A percentile compares a stretch with the other conserved stretches of the same genome.
Evolutionary conservation across 1,140 invertebrate species (phyloP).

Genomic region (Vanessa atalanta): DNA sequence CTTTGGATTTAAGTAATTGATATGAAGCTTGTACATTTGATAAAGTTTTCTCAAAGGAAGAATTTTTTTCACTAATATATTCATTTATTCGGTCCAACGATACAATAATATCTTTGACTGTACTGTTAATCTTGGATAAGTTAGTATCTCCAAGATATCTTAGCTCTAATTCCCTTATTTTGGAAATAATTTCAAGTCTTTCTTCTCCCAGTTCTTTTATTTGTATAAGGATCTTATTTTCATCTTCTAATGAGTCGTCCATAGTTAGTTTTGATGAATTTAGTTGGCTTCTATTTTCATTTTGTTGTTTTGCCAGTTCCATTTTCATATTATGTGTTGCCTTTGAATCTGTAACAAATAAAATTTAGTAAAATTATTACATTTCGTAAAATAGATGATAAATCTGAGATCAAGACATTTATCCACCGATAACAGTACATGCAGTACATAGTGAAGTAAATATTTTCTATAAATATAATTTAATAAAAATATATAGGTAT

Average conservation of each 20-base stretch:
- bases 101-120: conserved; percentile 51
- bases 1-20: conserved; percentile 64
- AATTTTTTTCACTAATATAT: conserved; percentile 48
- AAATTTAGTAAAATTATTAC: conserved; percentile 7
- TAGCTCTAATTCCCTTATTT: conserved; percentile 66
- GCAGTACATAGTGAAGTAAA: too few relatives aligned
- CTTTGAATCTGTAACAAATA: conserved; percentile 59
- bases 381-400: background rate
- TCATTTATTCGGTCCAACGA: conserved; percentile 58
- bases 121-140: conserved; percentile 49
- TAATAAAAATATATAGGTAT: background rate
- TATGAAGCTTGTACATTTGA: conserved; percentile 67
- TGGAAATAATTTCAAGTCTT: conserved; percentile 54
- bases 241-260: conserved; percentile 48
- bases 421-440: background rate
- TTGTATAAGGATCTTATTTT: conserved; percentile 46
- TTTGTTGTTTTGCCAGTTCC: conserved; percentile 59
- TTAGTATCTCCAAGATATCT: conserved; percentile 56
- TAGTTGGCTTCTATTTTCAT: conserved; percentile 57
- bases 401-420: background rate
- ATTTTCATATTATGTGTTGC: conserved; percentile 71
- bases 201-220: conserved; percentile 57
- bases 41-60: conserved; percentile 60
- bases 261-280: conserved; percentile 48
- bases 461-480: background rate